Conservation (phyloP, 1,140 invertebrate species). For the Prorops nasuta region DNA sequence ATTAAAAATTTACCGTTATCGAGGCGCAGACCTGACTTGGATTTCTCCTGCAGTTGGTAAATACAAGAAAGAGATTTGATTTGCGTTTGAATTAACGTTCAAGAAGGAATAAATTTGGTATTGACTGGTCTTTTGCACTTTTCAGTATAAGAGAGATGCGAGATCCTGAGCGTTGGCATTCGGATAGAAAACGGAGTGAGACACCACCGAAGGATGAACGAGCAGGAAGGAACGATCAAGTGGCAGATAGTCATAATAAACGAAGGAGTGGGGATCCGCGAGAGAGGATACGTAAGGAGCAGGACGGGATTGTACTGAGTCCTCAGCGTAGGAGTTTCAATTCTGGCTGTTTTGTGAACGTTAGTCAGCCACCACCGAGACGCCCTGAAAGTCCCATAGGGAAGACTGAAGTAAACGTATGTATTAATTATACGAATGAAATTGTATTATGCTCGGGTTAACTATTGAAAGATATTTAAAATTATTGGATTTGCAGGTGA, state of each 20-base stretch:
- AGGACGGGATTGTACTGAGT: conserved; percentile 78
- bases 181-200: conserved; percentile 60
- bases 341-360: conserved; percentile 73
- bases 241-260: conserved; percentile 38
- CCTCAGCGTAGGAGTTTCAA: conserved; percentile 81
- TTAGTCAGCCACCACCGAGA: conserved; percentile 51
- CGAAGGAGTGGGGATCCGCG: conserved; percentile 71
- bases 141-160: conserved; percentile 59
- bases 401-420: conserved; percentile 44
- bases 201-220: conserved; percentile 62
- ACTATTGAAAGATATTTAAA: not conserved
- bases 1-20: conserved; percentile 61
- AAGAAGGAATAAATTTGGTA: not conserved
- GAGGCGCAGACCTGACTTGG: conserved; percentile 60
- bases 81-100: conserved; percentile 6
- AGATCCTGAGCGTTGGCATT: conserved; percentile 65
- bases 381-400: conserved; percentile 59
- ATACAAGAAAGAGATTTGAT: conserved; percentile 10
- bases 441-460: not conserved
- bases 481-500: conserved; percentile 30
- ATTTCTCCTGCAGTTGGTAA: conserved; percentile 60
- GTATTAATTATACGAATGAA: too few species aligned
- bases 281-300: conserved; percentile 77
- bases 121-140: not conserved
- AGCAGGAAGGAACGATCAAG: conserved; percentile 47